Conservation (phyloP, 2,888 invertebrate genomes). For the Zaprionus lineosus region DNA sequence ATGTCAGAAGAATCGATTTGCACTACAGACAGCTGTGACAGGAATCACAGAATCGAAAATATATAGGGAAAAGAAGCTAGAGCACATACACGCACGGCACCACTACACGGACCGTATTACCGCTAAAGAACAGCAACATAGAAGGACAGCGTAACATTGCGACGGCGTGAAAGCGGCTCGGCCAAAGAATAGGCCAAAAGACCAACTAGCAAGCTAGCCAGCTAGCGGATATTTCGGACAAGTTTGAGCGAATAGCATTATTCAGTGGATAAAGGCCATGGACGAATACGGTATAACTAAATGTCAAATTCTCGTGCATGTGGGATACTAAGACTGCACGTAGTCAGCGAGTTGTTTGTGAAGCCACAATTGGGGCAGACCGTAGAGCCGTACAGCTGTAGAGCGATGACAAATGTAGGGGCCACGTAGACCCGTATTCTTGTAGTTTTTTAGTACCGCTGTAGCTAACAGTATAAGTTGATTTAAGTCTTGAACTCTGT, state of each 20-base stretch:
- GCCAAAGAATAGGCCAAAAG: too few species aligned
- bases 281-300: neutral
- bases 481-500: neutral
- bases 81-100: too few species aligned
- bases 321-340: constrained; percentile 38
- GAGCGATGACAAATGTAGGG: constrained; percentile 38
- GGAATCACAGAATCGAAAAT: too few species aligned
- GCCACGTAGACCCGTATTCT: constrained; percentile 35
- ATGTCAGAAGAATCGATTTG: too few species aligned
- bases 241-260: neutral
- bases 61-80: too few species aligned
- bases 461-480: neutral
- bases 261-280: neutral
- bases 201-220: too few species aligned
- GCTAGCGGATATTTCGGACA: constrained; percentile 22
- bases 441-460: neutral
- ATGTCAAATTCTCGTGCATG: constrained; percentile 40
- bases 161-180: too few species aligned
- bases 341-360: constrained; percentile 34
- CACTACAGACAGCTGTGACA: too few species aligned
- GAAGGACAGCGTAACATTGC: too few species aligned
- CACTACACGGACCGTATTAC: too few species aligned
- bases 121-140: too few species aligned
- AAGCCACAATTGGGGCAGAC: constrained; percentile 53
- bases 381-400: constrained; percentile 24